These are phyloP conservation scores for Rhopalosiphum maidis DNA, from an alignment of 1,140 invertebrate genomes.

Conservation along the genomic window DNA sequence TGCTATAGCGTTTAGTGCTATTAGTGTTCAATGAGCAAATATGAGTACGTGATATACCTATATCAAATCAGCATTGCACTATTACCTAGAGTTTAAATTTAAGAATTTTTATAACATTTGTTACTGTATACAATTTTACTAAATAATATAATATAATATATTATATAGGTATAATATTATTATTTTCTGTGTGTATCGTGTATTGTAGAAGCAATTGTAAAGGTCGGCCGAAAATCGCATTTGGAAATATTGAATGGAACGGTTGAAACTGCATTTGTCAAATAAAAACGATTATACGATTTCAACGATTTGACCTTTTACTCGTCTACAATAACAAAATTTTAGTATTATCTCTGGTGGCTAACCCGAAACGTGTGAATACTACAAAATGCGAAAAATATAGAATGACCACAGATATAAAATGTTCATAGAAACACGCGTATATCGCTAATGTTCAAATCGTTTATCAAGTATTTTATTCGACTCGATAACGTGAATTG, in stretches of 20 bases:
- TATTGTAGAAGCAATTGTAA: not conserved
- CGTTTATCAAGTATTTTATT: conserved; percentile 30
- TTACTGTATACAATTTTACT: not conserved
- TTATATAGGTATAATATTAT: not conserved
- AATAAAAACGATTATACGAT: conserved; percentile 31
- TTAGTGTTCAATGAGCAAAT: not conserved
- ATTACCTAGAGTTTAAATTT: not conserved
- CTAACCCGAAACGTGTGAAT: conserved; percentile 30
- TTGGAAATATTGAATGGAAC: no score
- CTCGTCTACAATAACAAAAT: conserved; percentile 26
- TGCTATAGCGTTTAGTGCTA: no score
- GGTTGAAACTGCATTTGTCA: not conserved
- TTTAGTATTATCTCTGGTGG: not conserved
- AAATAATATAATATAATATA: not conserved
- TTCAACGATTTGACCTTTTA: conserved; percentile 20
- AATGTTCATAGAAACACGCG: conserved; percentile 10
- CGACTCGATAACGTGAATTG: not conserved
- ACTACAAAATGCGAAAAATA: conserved; percentile 6
- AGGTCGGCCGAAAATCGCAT: not conserved
- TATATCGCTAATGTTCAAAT: conserved; percentile 12
- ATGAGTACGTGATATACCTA: not conserved
- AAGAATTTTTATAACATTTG: not conserved
- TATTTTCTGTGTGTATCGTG: no score
- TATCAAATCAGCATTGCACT: not conserved
- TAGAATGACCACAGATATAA: conserved; percentile 13